A percentile compares a stretch with the other conserved stretches of the same genome.
phyloP scores from a whole-genome alignment of 2,113 vertebrate genomes.

The Aegithalos caudatus region DNA sequence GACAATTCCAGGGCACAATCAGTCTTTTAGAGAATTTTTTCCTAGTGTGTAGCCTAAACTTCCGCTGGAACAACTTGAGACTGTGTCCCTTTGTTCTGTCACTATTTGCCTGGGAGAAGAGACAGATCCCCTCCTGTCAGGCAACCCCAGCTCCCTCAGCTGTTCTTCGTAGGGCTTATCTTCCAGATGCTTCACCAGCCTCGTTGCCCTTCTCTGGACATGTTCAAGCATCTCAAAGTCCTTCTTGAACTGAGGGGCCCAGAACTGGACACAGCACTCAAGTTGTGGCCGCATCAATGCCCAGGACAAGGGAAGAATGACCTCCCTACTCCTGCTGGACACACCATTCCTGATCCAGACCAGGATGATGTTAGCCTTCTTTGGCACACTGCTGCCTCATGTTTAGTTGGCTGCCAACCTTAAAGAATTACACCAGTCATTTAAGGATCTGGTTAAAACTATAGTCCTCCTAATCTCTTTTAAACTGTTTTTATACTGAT shows the following conservation, averaged over 20 bases:
- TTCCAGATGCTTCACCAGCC: not conserved
- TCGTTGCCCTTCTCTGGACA: rapidly evolving
- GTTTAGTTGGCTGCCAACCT: rapidly evolving
- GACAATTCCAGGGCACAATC: not conserved
- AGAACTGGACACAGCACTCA: not conserved
- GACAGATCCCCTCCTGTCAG: not conserved
- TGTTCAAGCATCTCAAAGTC: rapidly evolving
- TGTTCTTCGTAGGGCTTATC: rapidly evolving
- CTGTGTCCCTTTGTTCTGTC: not conserved
- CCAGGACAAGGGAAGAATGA: rapidly evolving
- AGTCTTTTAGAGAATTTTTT: not conserved
- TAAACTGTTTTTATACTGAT: not conserved
- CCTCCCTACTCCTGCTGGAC: not conserved
- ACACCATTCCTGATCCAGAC: rapidly evolving
- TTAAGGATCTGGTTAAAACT: not conserved
- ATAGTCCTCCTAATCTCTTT: not conserved
- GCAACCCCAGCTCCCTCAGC: not conserved
- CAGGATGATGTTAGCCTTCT: not conserved
- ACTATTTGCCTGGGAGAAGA: not conserved
- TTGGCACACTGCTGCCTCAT: not conserved
- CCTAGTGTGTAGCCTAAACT: not conserved
- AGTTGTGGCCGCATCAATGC: not conserved
- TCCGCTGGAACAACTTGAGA: not conserved
- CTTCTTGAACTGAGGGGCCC: not conserved
- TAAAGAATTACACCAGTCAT: not conserved